Evolutionary conservation across 2,113 vertebrate species (phyloP).

Genomic region (Callaeas wilsoni): DNA sequence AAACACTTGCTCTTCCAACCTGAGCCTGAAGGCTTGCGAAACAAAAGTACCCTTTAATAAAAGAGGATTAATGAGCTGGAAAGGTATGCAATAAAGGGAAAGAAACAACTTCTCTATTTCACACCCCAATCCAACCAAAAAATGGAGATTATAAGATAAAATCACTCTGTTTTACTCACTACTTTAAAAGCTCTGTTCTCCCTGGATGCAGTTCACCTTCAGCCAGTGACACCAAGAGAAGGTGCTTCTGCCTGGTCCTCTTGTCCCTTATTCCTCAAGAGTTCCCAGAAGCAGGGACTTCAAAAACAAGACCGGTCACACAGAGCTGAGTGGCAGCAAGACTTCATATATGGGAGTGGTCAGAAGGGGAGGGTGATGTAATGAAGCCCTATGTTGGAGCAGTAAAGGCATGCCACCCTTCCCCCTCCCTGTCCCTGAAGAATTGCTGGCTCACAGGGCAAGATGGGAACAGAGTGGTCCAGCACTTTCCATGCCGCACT

Average conservation of each 20-base stretch:
- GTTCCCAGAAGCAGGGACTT: not conserved
- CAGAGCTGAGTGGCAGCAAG: not conserved
- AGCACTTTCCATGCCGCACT: not conserved
- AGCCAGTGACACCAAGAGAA: not conserved
- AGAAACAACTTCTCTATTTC: not conserved
- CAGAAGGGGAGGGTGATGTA: not conserved
- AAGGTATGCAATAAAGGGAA: not conserved
- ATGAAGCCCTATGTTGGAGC: not conserved
- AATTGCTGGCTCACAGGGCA: not conserved
- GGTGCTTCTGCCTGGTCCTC: not conserved
- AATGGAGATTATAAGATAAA: not conserved
- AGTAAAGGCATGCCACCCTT: not conserved
- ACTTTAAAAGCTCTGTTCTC: not conserved
- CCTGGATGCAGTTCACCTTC: not conserved
- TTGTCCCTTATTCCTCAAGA: not conserved
- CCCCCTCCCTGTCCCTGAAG: not conserved
- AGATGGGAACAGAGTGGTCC: not conserved
- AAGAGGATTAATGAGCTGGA: not conserved
- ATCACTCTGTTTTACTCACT: constrained; percentile 14
- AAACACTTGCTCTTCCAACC: not conserved
- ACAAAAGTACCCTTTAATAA: not conserved
- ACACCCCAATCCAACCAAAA: not conserved
- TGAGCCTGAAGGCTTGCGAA: not conserved
- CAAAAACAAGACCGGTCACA: not conserved
- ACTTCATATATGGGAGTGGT: constrained; percentile 49